Evolutionary conservation across 2,888 invertebrate species (phyloP), one percentile per base, ranked within the genome.

Genomic region (Syrista parreyssii): DNA sequence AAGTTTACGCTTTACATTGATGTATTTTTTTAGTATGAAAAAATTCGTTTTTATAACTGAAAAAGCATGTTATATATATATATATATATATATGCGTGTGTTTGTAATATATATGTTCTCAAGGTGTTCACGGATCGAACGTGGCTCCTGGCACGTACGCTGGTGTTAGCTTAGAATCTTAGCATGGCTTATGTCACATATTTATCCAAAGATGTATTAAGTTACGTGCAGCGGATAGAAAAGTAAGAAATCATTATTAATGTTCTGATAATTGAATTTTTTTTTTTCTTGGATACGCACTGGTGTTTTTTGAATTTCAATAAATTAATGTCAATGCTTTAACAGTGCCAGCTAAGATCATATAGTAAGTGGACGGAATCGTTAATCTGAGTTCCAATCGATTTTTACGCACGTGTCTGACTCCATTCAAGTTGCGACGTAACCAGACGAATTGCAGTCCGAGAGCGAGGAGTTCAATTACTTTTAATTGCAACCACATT

Each of bases 61-160:
- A 75, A 75, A 68, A 72, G 36, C 71, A 76, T 76, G 55, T 35
- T 71, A 36, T 32, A 76, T 78, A 78, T 1, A 75, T 76, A 73
- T 75, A 79, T 68, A 55, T 30, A 55, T 15, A 72, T 78, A 55
- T 55, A 31, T 71, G 15, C 15, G n/a, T n/a, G n/a, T n/a, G n/a
- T n/a, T n/a, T n/a, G n/a, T n/a, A n/a, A n/a, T n/a, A n/a, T n/a
- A n/a, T n/a, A 55, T 55, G 55, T 55, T 55, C 55, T 55, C 55
- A 55, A 55, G 23, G 55, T 55, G 55, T 23, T 55, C 23, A 23
- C 55, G 2, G 55, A 55, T 55, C 23, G 55, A 9, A 55, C 55
- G 55, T 55, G 55, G 55, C 55, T 55, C 55, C 55, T 55, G 55
- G 6, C 55, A 55, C 55, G 55, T 55, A 55, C 55, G 55, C 55